These are phyloP conservation scores for Zygogramma bicolorata DNA, from an alignment of 2,888 invertebrate genomes.

Conservation along the genomic window DNA sequence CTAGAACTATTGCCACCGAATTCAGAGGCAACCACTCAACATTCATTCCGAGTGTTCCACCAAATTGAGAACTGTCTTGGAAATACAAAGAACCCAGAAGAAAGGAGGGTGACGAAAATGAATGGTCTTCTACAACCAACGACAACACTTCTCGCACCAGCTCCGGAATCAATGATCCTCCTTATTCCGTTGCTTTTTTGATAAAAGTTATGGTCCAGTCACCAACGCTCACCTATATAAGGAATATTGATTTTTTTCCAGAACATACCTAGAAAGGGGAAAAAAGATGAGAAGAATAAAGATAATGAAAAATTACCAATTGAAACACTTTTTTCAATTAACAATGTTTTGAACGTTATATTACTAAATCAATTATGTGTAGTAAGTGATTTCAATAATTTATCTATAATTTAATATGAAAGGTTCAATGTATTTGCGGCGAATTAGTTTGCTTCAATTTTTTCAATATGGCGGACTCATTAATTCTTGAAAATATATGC, in stretches of 20 bases:
- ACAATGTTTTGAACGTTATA: neutral
- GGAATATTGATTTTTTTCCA: neutral
- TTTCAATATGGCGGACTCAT: neutral
- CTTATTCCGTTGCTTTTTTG: neutral
- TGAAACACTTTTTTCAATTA: neutral
- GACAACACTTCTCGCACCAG: neutral
- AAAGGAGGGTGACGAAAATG: neutral
- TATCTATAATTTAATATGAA: neutral
- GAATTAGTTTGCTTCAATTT: neutral
- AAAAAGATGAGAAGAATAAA: neutral
- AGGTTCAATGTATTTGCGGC: neutral
- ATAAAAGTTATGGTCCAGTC: neutral
- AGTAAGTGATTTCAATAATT: neutral
- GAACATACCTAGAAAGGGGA: neutral
- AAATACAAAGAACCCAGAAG: neutral
- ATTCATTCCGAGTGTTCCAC: neutral
- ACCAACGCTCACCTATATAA: neutral
- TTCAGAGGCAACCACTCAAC: neutral
- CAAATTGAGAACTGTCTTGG: neutral
- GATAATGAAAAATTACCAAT: neutral
- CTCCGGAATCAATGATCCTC: conserved; percentile 1
- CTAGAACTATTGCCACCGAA: neutral
- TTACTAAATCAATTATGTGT: neutral
- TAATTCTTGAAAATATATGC: neutral
- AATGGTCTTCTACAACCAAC: neutral